Conservation (phyloP, 2,113 vertebrate species). For the Bujurquina vittata region DNA sequence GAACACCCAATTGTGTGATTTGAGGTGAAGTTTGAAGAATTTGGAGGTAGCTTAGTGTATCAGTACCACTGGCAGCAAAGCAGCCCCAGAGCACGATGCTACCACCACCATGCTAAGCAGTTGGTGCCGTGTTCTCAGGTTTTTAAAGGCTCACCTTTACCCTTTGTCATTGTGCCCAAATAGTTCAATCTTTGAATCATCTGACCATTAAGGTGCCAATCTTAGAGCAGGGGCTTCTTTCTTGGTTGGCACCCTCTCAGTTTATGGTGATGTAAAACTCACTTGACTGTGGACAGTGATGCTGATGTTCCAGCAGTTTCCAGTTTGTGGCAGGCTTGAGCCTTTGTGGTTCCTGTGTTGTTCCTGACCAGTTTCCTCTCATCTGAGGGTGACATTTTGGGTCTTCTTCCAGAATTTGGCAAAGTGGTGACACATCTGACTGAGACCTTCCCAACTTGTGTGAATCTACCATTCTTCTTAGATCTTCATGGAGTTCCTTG, state of each 20-base stretch:
- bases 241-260: neutral
- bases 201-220: neutral
- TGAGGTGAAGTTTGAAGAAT: conserved; percentile 5
- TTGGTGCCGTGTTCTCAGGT: too few species aligned
- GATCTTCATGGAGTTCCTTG: neutral
- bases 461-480: neutral
- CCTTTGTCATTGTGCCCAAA: too few species aligned
- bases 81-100: too few species aligned
- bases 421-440: too few species aligned
- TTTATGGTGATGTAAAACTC: neutral
- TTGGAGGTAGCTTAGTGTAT: neutral
- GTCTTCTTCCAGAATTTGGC: too few species aligned
- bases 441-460: neutral
- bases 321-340: neutral
- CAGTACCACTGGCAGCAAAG: neutral
- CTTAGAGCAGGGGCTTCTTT: neutral
- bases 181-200: too few species aligned
- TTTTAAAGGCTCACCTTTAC: too few species aligned
- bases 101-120: too few species aligned
- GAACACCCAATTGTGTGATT: neutral
- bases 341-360: neutral
- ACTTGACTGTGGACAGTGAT: neutral
- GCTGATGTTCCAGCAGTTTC: neutral
- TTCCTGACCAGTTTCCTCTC: too few species aligned
- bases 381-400: too few species aligned